Conservation (phyloP, 2,888 invertebrate genomes). For the Drosophila atripex region DNA sequence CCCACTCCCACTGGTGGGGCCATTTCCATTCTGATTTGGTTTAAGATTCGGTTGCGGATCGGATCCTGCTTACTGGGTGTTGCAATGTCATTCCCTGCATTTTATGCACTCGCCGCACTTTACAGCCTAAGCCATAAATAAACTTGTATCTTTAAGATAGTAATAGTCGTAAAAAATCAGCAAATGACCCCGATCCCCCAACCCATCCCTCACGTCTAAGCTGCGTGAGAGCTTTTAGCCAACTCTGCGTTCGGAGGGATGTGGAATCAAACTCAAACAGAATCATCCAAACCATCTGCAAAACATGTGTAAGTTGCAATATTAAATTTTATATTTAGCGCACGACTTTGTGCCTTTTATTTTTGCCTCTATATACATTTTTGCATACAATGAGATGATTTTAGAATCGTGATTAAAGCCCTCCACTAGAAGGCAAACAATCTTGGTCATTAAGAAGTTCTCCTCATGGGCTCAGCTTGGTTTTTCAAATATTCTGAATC, state of each 20-base stretch:
- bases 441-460: slow-evolving; percentile 34
- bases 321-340: slow-evolving; percentile 77
- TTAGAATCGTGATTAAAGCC: slow-evolving; percentile 65
- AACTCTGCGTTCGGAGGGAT: slow-evolving; percentile 30
- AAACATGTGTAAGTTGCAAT: slow-evolving; percentile 56
- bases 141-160: slow-evolving; percentile 77
- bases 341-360: slow-evolving; percentile 57
- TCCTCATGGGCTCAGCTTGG: slow-evolving; percentile 3
- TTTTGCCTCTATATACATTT: slow-evolving; percentile 26
- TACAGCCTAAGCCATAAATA: slow-evolving; percentile 72
- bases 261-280: slow-evolving; percentile 13
- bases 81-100: slow-evolving; percentile 76
- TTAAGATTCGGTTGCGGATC: slow-evolving; percentile 72
- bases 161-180: slow-evolving; percentile 76
- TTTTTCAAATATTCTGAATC: neutral
- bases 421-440: slow-evolving; percentile 17
- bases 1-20: slow-evolving; percentile 25
- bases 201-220: slow-evolving; percentile 6
- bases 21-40: slow-evolving; percentile 61
- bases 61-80: slow-evolving; percentile 61
- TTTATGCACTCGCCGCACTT: slow-evolving; percentile 68
- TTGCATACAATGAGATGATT: slow-evolving; percentile 69
- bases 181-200: slow-evolving; percentile 60
- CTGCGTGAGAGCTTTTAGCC: slow-evolving; percentile 65
- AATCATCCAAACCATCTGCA: slow-evolving; percentile 27